These are phyloP conservation scores for Azorinus chamasolen DNA, from an alignment of 2,888 invertebrate species.

Conservation along the genomic window DNA sequence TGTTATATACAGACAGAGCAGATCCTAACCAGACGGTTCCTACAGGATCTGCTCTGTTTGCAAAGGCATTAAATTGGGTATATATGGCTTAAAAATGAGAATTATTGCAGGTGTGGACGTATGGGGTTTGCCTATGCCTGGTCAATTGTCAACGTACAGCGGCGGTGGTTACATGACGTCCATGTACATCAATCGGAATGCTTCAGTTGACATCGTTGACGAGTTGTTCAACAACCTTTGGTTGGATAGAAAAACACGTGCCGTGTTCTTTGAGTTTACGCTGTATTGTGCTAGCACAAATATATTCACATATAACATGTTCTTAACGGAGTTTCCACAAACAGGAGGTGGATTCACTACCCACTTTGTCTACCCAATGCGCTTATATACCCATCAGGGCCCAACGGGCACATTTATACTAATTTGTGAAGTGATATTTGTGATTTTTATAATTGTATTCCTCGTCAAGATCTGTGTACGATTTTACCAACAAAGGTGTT, in stretches of 20 bases:
- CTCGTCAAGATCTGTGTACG: conserved; percentile 49
- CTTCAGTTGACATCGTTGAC: conserved; percentile 63
- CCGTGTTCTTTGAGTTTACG: conserved; percentile 79
- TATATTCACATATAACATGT: conserved; percentile 75
- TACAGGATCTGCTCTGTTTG: too few relatives aligned
- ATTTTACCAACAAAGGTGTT: conserved; percentile 44
- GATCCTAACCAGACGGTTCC: too few relatives aligned
- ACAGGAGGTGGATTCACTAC: conserved; percentile 60
- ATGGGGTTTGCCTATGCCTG: conserved; percentile 72
- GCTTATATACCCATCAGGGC: conserved; percentile 51
- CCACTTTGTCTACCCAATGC: conserved; percentile 48
- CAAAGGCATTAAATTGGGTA: too few relatives aligned
- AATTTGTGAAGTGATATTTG: conserved; percentile 60
- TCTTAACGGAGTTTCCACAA: conserved; percentile 66
- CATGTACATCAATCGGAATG: conserved; percentile 68
- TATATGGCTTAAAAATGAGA: too few relatives aligned
- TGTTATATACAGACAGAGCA: too few relatives aligned
- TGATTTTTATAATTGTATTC: conserved; percentile 46
- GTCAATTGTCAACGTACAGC: conserved; percentile 64
- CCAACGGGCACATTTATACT: conserved; percentile 54
- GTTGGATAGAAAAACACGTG: conserved; percentile 78
- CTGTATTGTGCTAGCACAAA: conserved; percentile 76
- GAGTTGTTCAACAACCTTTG: conserved; percentile 67
- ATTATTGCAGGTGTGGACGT: conserved; percentile 58
- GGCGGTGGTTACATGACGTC: conserved; percentile 78